Percentiles rank a stretch among this genome's conserved stretches.
Conservation (phyloP, 2,888 invertebrate genomes). For the Thysanoteuthis rhombus region DNA sequence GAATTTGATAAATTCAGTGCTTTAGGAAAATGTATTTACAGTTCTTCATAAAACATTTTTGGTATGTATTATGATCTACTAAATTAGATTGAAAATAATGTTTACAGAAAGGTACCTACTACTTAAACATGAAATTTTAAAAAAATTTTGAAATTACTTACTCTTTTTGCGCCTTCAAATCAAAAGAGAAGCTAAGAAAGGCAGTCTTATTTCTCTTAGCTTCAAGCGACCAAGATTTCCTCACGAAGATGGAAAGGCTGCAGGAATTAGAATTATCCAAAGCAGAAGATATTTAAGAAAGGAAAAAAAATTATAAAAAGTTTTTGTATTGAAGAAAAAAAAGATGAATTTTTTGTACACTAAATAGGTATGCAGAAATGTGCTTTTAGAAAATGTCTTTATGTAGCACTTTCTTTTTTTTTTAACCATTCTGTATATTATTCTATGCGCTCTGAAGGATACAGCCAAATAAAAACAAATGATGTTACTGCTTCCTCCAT, state of each 20-base stretch:
- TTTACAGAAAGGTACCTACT: not conserved
- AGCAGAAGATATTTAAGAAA: not conserved
- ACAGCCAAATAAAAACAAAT: not conserved
- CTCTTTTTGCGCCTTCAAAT: too few species aligned
- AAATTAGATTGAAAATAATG: not conserved
- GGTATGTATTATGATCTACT: not conserved
- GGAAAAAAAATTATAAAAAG: not conserved
- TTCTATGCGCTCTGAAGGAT: not conserved
- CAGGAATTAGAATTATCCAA: not conserved
- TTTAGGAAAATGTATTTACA: not conserved
- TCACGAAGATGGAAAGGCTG: not conserved
- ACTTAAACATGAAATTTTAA: not conserved
- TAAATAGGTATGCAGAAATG: not conserved
- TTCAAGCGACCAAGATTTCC: too few species aligned
- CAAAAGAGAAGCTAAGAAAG: too few species aligned
- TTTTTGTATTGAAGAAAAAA: not conserved
- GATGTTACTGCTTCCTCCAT: not conserved
- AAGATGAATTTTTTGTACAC: not conserved
- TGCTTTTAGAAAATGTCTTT: constrained; percentile 12
- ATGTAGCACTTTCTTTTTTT: not conserved
- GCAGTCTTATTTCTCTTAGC: too few species aligned
- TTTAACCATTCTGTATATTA: not conserved
- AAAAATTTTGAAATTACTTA: too few species aligned
- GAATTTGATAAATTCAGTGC: not conserved
- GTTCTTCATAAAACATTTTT: not conserved